These are phyloP conservation scores for Lydus trimaculatus DNA, from an alignment of 2,888 invertebrate species.

Conservation along the genomic window DNA sequence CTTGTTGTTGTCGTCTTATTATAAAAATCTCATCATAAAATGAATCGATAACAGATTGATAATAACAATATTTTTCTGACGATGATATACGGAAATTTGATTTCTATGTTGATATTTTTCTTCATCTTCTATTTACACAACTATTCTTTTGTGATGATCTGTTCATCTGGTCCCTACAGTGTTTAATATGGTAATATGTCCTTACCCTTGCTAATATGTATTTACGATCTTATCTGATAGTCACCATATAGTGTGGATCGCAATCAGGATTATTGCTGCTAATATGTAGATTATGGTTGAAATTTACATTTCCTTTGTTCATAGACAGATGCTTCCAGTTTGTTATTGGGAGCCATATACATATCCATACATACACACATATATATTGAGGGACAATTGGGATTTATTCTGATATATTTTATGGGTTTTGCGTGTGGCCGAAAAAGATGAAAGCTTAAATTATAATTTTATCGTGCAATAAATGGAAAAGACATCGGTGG, in stretches of 20 bases:
- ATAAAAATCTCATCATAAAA: neutral
- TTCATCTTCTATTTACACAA: neutral
- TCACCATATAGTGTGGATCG: conserved; percentile 40
- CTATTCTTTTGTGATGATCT: conserved; percentile 21
- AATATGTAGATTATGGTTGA: conserved; percentile 49
- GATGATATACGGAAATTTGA: too few relatives aligned
- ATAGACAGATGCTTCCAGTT: conserved; percentile 44
- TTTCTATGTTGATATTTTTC: too few relatives aligned
- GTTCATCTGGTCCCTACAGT: conserved; percentile 40
- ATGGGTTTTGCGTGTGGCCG: conserved; percentile 17
- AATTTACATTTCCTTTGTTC: conserved; percentile 51
- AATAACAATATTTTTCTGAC: neutral
- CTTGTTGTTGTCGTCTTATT: neutral
- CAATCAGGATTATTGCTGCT: conserved; percentile 53
- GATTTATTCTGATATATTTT: conserved; percentile 32
- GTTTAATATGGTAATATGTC: conserved; percentile 48
- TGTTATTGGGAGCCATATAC: conserved; percentile 14
- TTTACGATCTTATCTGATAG: conserved; percentile 49
- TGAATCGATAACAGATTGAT: neutral
- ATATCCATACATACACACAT: neutral
- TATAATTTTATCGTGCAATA: neutral
- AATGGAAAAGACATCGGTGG: neutral
- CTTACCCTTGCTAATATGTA: conserved; percentile 47
- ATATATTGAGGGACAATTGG: conserved; percentile 28
- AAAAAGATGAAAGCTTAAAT: neutral